These are phyloP conservation scores for Garra rufa DNA, from an alignment of 2,113 vertebrate genomes.

Conservation along the genomic window DNA sequence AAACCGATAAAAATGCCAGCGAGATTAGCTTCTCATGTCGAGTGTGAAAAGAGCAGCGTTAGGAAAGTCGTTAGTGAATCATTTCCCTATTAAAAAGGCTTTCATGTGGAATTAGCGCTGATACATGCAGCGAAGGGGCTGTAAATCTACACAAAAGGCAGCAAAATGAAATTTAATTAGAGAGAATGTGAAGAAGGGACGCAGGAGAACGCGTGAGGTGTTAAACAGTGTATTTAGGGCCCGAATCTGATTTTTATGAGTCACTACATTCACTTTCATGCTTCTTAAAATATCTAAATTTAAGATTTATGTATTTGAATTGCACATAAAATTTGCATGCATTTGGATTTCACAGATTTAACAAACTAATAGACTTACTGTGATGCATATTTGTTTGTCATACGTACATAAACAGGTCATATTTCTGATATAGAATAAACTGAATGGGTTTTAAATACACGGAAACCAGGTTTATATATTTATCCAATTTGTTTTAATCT, in stretches of 20 bases:
- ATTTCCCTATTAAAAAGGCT: constrained; percentile 60
- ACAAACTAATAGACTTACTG: not conserved
- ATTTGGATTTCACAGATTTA: not conserved
- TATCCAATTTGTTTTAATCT: too few relatives aligned
- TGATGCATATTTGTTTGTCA: not conserved
- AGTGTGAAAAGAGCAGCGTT: constrained; percentile 40
- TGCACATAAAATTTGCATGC: not conserved
- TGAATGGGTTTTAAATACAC: too few relatives aligned
- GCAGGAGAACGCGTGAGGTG: not conserved
- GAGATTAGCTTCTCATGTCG: not conserved
- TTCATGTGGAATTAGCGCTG: constrained; percentile 62
- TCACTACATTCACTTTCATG: not conserved
- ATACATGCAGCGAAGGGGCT: constrained; percentile 8
- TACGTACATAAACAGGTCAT: not conserved
- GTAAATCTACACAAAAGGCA: constrained; percentile 25
- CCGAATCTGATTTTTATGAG: constrained; percentile 2
- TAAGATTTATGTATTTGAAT: not conserved
- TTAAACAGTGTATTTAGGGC: not conserved
- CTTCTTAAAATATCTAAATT: not conserved
- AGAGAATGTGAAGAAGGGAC: constrained; percentile 46
- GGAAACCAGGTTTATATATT: too few relatives aligned
- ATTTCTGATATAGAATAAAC: too few relatives aligned
- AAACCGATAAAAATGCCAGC: constrained; percentile 24
- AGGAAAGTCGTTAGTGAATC: constrained; percentile 54
- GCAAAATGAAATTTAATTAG: constrained; percentile 33